phyloP scores from a whole-genome alignment of 2,113 vertebrate species.

The Spilogale gracilis region DNA sequence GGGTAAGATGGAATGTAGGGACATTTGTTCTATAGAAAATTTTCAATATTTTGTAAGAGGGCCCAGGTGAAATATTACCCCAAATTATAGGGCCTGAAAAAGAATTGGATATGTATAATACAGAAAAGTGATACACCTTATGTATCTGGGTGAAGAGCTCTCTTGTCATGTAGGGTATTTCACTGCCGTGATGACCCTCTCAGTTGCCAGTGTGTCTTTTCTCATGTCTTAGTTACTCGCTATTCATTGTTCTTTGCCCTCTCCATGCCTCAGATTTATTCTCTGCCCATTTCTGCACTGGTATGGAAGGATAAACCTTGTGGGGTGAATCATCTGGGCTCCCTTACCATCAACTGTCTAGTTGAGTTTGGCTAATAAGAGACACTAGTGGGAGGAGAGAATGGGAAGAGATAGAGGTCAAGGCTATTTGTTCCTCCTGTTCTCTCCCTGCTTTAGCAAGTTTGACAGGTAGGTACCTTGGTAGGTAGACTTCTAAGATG shows the following conservation, averaged over 20 bases:
- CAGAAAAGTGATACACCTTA: neutral
- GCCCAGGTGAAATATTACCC: neutral
- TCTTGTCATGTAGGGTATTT: neutral
- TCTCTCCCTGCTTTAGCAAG: neutral
- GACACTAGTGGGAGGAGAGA: neutral
- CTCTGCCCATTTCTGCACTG: neutral
- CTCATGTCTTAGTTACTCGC: neutral
- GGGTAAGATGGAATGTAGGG: neutral
- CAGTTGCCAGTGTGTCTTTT: neutral
- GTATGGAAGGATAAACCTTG: neutral
- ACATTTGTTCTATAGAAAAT: neutral
- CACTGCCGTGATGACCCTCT: neutral
- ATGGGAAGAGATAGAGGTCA: neutral
- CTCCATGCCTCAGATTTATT: neutral
- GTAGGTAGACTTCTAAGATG: neutral
- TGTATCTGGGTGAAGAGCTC: neutral
- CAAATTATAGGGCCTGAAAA: neutral
- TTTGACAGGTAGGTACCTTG: neutral
- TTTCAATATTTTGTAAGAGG: slow-evolving; percentile 37
- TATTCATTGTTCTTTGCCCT: neutral
- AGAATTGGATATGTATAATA: neutral
- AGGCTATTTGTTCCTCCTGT: neutral
- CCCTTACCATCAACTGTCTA: neutral
- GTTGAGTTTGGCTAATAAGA: neutral
- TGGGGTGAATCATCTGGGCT: neutral